A percentile compares a stretch with the other conserved stretches of the same genome.
phyloP scores from a whole-genome alignment of 2,797 vertebrate genomes.

The Echiichthys vipera region DNA sequence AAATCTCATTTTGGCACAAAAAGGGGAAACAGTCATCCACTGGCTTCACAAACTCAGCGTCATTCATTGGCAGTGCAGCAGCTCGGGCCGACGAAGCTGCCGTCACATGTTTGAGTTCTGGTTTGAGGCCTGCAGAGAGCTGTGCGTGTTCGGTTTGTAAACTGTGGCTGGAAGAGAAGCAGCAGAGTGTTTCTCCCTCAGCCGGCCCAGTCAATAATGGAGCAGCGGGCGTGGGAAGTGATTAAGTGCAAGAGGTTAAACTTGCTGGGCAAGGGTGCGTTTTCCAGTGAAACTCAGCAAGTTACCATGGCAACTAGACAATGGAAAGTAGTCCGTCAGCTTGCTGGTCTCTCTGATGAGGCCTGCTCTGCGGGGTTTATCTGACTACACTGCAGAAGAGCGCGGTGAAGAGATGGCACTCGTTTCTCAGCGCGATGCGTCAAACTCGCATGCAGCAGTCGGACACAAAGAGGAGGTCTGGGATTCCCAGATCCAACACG shows the following conservation, averaged over 20 bases:
- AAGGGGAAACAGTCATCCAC: background rate
- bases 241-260: slow-evolving; percentile 76
- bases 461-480: no score
- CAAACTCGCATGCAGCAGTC: slow-evolving; percentile 25
- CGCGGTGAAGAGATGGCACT: slow-evolving; percentile 14
- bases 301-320: slow-evolving; percentile 79
- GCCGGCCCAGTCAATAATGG: slow-evolving; percentile 40
- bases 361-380: slow-evolving; percentile 31
- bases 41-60: background rate
- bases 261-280: slow-evolving; percentile 74
- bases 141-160: background rate
- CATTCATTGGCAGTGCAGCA: background rate
- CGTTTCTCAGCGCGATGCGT: slow-evolving; percentile 8
- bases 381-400: slow-evolving; percentile 17
- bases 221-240: slow-evolving; percentile 70
- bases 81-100: background rate
- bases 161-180: background rate
- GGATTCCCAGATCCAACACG: no score
- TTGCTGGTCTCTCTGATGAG: slow-evolving; percentile 54
- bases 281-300: slow-evolving; percentile 77
- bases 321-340: slow-evolving; percentile 79
- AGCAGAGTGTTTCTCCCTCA: slow-evolving; percentile 13
- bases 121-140: background rate
- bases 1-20: slow-evolving; percentile 17
- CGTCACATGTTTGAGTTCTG: background rate